Base-by-base conservation (phyloP, 2,113 vertebrate genomes). In the Dipodomys stephensi region DNA sequence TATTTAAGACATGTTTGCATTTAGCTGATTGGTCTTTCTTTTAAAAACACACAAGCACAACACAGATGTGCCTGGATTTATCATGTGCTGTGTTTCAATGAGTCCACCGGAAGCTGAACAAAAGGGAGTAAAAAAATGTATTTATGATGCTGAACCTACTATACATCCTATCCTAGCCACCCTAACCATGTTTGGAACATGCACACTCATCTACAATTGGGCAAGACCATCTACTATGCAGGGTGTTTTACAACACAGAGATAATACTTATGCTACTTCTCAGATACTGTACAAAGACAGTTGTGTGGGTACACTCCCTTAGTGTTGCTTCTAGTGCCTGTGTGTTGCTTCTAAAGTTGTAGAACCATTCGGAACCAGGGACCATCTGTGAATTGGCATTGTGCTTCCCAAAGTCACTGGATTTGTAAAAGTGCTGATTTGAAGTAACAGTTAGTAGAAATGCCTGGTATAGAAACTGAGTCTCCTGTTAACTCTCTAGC, bases 1-100 rank as follows among this genome's bases (percentile, higher is more conserved):
- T 87, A 76, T 77, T 92, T 69, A 71, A 87, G 77, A 68, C 25
- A 64, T 35, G 10, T 69, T 81, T 88, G 18, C 62, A 69, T 79
- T 85, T n/a, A 57, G 23, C 73, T 74, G 60, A 64, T 39, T 88
- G 53, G 13, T 73, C 28, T 49, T 89, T 57, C 53, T 57, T 80
- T 64, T 79, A 87, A 82, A 84, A 13, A 83, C 23, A 81, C 53
- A 60, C 15, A 80, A 67, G 64, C 60, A 44, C 2, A 16, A 18
- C 49, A 19, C 18, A 87, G 57, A 35, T 64, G 35, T n/a, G 7
- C 64, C 8, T 49, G 15, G 13, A 49, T 35, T 49, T 80, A 49
- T 57, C 46, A 18, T 35, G 23, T 10, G 18, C 30, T 64, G 32
- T 7, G 18, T 65, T 68, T 18, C 65, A 44, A 25, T 46, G 69